A percentile compares a stretch with the other conserved stretches of the same genome.
Conservation (phyloP, 1,140 invertebrate genomes). For the Caenorhabditis tropicalis region DNA sequence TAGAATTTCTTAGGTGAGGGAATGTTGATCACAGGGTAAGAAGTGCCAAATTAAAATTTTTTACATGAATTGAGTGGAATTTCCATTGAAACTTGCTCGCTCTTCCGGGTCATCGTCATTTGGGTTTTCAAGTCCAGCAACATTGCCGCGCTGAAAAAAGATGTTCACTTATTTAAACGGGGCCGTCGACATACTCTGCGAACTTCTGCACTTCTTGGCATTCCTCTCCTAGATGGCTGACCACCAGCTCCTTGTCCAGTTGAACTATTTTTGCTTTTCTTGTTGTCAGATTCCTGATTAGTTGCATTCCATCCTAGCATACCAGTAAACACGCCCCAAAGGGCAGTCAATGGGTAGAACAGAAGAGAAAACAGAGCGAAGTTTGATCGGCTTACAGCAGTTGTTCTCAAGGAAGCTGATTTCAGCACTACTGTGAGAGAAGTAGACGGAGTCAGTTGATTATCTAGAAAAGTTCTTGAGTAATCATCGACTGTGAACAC, state of each 20-base stretch:
- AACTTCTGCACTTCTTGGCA: constrained; percentile 36
- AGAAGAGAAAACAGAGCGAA: background rate
- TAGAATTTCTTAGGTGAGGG: background rate
- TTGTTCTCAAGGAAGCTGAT: background rate
- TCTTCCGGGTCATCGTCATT: constrained; percentile 32
- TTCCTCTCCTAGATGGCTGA: background rate
- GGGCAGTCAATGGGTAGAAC: background rate
- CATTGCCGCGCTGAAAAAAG: constrained; percentile 2
- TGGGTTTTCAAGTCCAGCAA: background rate
- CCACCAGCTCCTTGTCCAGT: background rate
- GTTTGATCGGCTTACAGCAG: background rate
- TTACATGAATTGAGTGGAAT: constrained; percentile 28
- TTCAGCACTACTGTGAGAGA: background rate
- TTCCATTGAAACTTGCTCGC: constrained; percentile 26
- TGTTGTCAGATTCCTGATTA: background rate
- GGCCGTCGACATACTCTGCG: background rate
- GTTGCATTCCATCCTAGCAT: background rate
- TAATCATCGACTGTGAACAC: constrained; percentile 1
- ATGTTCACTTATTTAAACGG: background rate
- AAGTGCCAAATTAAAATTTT: too few species aligned
- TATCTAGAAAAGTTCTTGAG: background rate
- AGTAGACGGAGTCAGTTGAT: background rate
- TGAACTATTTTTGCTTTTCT: background rate
- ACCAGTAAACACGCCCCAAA: background rate
- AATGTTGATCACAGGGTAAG: background rate